These are phyloP conservation scores for Caenorhabditis brenneri DNA, from an alignment of 1,140 invertebrate species.

Conservation along the genomic window DNA sequence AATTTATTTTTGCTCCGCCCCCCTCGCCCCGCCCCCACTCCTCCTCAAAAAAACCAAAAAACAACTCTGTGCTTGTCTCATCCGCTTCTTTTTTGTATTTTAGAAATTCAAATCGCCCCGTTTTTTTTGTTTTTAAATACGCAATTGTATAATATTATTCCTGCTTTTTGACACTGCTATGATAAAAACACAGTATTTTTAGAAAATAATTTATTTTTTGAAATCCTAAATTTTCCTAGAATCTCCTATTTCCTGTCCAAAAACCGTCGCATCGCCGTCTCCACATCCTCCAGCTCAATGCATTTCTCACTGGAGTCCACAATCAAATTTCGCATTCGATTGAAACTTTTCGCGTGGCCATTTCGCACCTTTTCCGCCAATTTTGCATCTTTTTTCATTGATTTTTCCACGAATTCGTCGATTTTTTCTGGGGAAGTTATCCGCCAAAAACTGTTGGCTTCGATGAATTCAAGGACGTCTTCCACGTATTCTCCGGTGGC, in stretches of 20 bases:
- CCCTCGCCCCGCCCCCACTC: no score
- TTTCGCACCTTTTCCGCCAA: slow-evolving; percentile 11
- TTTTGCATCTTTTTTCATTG: not conserved
- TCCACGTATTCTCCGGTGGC: not conserved
- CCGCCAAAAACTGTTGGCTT: no score
- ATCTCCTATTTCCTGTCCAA: not conserved
- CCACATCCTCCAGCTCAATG: not conserved
- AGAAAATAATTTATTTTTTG: no score
- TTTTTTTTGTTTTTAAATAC: no score
- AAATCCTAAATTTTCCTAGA: not conserved
- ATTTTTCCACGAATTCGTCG: not conserved
- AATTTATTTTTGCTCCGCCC: not conserved
- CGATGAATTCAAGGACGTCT: not conserved
- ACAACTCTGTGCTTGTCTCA: no score
- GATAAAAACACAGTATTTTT: no score
- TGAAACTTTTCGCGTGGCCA: slow-evolving; percentile 1
- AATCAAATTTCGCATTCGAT: not conserved
- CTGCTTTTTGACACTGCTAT: no score
- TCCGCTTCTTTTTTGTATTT: no score
- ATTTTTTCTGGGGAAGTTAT: not conserved
- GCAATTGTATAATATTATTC: no score
- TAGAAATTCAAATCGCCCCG: no score
- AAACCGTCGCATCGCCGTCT: not conserved
- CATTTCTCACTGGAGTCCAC: not conserved
- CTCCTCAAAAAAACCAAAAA: no score